Evolutionary conservation across 2,888 invertebrate genomes (phyloP), one percentile per base, ranked within the genome.

Genomic region (Xylota sylvarum): DNA sequence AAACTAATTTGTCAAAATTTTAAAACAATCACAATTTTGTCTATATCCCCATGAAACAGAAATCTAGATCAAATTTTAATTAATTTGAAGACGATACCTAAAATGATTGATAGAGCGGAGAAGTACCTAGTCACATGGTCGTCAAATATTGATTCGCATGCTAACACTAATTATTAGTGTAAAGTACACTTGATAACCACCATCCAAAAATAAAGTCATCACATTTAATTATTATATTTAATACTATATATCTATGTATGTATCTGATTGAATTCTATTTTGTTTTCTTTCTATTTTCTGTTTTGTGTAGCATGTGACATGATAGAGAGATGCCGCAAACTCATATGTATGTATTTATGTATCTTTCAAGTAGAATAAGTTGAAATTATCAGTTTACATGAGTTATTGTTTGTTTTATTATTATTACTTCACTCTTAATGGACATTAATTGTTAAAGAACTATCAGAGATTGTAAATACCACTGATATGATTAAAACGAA

Each of bases 121-220:
- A 79, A 10, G 35, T 58, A 46, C 37, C 65, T 7, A 37, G 79
- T 80, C 79, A 80, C 79, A 80, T 65, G 79, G 58, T 72, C 37
- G 37, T 62, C 55, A 64, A 79, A 79, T 70, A 79, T 79, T 79
- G 55, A 79, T 79, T 79, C 79, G 55, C 79, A 72, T 52, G 35
- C 40, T 72, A 37, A 27, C 55, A 55, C 79, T 79, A 79, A 79
- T 79, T 56, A 37, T 35, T 64, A 55, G 55, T 52, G 60, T 70
- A 79, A 79, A 64, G 62, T 72, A 70, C 60, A 46, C 50, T 72
- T 30, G 78, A 78, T 78, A 62, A 43, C 46, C 55, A 35, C 46
- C 52, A 10, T 55, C 55, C 48, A 55, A 48, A 27, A 64, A 79
- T 79, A 79, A 64, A 79, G 79, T 70, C 79, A 70, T 79, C 79